These are phyloP conservation scores for Xiphophorus maculatus DNA, from an alignment of 2,113 vertebrate species.

Conservation along the genomic window DNA sequence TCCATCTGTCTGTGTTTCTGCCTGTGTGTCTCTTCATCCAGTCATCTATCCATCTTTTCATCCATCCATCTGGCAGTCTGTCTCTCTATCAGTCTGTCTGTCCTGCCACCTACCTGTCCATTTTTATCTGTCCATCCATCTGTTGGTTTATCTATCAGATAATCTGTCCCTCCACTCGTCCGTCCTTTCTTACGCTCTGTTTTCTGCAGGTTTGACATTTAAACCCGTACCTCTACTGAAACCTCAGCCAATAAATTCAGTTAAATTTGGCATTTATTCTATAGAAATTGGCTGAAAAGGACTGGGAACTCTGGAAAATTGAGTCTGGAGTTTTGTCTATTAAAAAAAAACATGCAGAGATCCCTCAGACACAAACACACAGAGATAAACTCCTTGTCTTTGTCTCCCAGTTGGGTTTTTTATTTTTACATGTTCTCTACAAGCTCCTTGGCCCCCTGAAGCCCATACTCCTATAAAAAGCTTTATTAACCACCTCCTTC, in stretches of 20 bases:
- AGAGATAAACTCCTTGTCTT: background rate
- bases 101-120: too few relatives aligned
- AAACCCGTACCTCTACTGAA: background rate
- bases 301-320: background rate
- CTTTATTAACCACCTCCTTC: constrained; percentile 60
- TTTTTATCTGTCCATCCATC: too few relatives aligned
- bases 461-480: constrained; percentile 51
- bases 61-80: too few relatives aligned
- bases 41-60: too few relatives aligned
- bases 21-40: too few relatives aligned
- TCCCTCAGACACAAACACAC: background rate
- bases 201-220: background rate
- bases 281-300: background rate
- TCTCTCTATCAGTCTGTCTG: too few relatives aligned
- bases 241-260: background rate
- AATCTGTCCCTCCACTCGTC: background rate
- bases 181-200: background rate
- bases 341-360: background rate
- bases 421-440: constrained; percentile 32
- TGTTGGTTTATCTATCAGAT: too few relatives aligned
- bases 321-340: background rate
- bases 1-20: too few relatives aligned
- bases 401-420: constrained; percentile 25
- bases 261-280: background rate
- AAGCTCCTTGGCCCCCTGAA: constrained; percentile 20